phyloP scores from a whole-genome alignment of 2,888 invertebrate species.

The Eristalinus aeneus region DNA sequence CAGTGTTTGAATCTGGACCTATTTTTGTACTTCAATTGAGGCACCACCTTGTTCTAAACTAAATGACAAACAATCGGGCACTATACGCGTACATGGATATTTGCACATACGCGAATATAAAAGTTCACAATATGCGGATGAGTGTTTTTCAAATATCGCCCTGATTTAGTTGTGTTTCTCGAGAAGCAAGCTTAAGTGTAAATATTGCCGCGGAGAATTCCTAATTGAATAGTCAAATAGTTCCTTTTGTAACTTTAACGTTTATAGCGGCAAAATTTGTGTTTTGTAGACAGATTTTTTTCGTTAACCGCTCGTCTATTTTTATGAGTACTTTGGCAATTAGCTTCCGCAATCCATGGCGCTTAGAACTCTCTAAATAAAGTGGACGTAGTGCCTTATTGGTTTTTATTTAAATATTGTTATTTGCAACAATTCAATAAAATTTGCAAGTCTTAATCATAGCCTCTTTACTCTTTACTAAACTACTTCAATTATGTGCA shows the following conservation, averaged over 20 bases:
- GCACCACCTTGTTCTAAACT: background rate
- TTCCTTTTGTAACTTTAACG: background rate
- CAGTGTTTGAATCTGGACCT: background rate
- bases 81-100: background rate
- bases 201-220: background rate
- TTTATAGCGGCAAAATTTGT: background rate
- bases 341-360: too few relatives aligned
- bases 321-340: background rate
- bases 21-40: background rate
- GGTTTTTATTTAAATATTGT: too few relatives aligned
- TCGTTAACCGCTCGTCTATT: too few relatives aligned
- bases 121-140: background rate
- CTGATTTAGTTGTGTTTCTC: too few relatives aligned
- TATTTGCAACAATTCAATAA: too few relatives aligned
- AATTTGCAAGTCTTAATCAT: too few relatives aligned
- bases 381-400: too few relatives aligned
- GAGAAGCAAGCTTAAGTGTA: background rate
- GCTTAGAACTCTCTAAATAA: too few relatives aligned
- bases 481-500: too few relatives aligned
- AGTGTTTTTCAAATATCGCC: background rate
- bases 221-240: background rate
- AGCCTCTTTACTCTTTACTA: too few relatives aligned
- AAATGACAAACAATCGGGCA: background rate
- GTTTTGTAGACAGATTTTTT: background rate
- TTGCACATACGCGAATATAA: background rate